Base-by-base conservation (phyloP, 2,113 vertebrate genomes). In the Charadrius vociferus region DNA sequence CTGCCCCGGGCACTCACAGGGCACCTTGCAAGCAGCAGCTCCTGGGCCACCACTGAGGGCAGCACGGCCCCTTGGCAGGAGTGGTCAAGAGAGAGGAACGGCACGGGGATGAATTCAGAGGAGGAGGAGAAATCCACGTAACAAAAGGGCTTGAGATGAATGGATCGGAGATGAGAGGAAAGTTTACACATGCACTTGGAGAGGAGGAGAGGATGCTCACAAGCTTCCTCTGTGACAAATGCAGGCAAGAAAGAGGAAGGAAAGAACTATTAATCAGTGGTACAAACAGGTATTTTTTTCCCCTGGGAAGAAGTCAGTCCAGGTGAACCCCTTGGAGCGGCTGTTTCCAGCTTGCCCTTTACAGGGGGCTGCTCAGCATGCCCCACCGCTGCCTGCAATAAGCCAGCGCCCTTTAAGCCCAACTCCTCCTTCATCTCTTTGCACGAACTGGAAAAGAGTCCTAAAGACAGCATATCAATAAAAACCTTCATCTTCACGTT, bases 181-280 rank as follows among this genome's bases (percentile, higher is more conserved):
- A 88, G 86, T 89, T 95, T 96, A 90, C 73, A 81, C 70, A 85
- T 37, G 78, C 65, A 81, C 58, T 91, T 81, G 77, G 68, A 95
- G 41, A 82, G 63, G 45, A 90, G 58, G 47, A 93, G 83, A 88
- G 55, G 71, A 91, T 96, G 84, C 79, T 82, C 81, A 41, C 58
- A 86, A 91, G 89, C 84, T 90, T 93, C 63, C 39, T 74, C 50
- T 41, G 10, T 85, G 93, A 94, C 45, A 94, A 93, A 96, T 95
- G 93, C 22, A 5, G 30, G 78, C 3, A 3, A 94, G 74, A 86
- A 94, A 73, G 32, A 41, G 26, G 16, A 37, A 93, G 41, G 58
- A 93, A 95, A 77, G 67, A 81, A 68, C 74, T 90, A 93, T 95
- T 88, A 94, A 94, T 95, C 94, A 93, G 50, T 88, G 52, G 58